A percentile compares a stretch with the other conserved stretches of the same genome.
These are phyloP conservation scores for Hymenopus coronatus DNA, from an alignment of 2,888 invertebrate species.

Conservation along the genomic window DNA sequence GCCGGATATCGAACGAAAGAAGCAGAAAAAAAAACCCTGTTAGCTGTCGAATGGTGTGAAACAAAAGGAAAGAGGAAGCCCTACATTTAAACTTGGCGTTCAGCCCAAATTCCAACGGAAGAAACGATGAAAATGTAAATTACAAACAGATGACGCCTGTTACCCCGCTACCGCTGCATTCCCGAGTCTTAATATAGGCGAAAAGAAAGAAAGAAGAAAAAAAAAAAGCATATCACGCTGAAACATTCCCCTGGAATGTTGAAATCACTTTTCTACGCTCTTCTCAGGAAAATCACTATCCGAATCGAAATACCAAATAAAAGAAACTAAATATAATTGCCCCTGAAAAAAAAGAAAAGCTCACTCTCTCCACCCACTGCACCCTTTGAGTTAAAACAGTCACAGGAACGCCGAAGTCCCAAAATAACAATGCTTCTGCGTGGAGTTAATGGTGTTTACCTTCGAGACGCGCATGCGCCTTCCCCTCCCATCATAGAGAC, in stretches of 20 bases:
- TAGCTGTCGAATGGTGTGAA: background rate
- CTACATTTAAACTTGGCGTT: background rate
- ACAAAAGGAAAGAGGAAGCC: conserved; percentile 1
- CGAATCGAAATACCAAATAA: background rate
- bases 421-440: conserved; percentile 5
- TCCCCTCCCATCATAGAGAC: background rate
- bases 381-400: background rate
- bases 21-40: too few species aligned
- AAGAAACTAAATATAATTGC: background rate
- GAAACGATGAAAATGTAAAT: background rate
- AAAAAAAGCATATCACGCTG: background rate
- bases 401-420: background rate
- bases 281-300: background rate
- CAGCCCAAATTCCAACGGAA: background rate
- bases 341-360: background rate
- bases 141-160: background rate
- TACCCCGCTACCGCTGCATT: background rate
- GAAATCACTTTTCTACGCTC: background rate
- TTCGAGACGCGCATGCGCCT: conserved; percentile 8
- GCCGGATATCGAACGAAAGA: too few species aligned
- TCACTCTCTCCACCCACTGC: background rate
- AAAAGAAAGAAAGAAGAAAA: background rate
- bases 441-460: conserved; percentile 20
- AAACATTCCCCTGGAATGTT: background rate
- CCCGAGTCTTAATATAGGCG: background rate